These are phyloP conservation scores for Cydia splendana DNA, from an alignment of 1,140 invertebrate species.

Conservation along the genomic window DNA sequence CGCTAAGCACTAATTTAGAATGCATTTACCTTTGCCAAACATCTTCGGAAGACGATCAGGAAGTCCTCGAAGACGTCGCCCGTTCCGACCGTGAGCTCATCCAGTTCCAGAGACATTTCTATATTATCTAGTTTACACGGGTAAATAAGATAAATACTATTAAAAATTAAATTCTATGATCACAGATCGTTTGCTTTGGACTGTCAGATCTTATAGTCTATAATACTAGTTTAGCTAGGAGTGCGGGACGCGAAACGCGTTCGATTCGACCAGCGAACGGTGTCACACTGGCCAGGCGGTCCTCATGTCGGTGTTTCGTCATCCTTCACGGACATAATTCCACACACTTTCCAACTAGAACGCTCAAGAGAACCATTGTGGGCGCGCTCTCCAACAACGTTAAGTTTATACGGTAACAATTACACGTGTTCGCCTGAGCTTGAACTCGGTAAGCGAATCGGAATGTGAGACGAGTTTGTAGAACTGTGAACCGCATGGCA, in stretches of 20 bases:
- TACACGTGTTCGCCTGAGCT: neutral
- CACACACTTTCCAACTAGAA: neutral
- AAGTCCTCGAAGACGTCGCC: slow-evolving; percentile 84
- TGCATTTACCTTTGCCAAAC: slow-evolving; percentile 81
- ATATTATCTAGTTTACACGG: slow-evolving; percentile 50
- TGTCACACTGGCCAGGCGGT: slow-evolving; percentile 55
- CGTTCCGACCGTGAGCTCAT: slow-evolving; percentile 68
- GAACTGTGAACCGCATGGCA: slow-evolving; percentile 19
- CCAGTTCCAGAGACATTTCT: slow-evolving; percentile 77
- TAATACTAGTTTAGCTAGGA: slow-evolving; percentile 54
- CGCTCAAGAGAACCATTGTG: neutral
- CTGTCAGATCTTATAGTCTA: slow-evolving; percentile 67
- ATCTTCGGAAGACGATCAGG: slow-evolving; percentile 80
- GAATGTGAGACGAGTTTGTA: neutral
- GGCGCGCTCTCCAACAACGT: neutral
- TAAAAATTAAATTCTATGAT: slow-evolving; percentile 56
- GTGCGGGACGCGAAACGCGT: slow-evolving; percentile 52
- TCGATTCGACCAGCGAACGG: slow-evolving; percentile 47
- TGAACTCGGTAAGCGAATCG: neutral
- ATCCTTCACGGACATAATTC: neutral
- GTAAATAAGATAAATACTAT: slow-evolving; percentile 56
- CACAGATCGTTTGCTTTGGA: slow-evolving; percentile 73
- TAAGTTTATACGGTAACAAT: neutral
- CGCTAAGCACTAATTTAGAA: slow-evolving; percentile 58
- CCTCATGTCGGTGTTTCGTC: slow-evolving; percentile 23